phyloP scores from a whole-genome alignment of 1,140 invertebrate species.

The Calycopis cecrops region DNA sequence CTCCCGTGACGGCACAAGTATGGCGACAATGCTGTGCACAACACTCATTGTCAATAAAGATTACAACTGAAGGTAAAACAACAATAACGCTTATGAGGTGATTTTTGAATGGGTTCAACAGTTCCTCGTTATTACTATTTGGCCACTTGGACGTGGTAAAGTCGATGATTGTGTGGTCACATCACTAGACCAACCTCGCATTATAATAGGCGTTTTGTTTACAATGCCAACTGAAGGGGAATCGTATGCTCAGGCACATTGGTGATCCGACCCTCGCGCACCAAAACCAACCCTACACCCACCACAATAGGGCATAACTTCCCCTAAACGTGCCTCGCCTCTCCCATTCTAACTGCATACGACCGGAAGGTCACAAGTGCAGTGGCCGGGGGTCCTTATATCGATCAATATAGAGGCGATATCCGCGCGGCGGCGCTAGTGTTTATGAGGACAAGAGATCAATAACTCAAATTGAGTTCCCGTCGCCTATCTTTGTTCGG shows the following conservation, averaged over 20 bases:
- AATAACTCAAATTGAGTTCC: conserved; percentile 47
- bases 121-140: no score
- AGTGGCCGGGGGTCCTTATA: conserved; percentile 15
- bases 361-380: conserved; percentile 22
- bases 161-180: conserved; percentile 1
- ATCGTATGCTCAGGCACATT: conserved; percentile 27
- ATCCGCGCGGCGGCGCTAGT: conserved; percentile 13
- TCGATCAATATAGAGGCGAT: background rate
- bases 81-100: no score
- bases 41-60: no score
- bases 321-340: conserved; percentile 12
- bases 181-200: conserved; percentile 45
- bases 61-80: no score
- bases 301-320: conserved; percentile 23
- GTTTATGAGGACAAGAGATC: conserved; percentile 36
- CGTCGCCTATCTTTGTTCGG: conserved; percentile 34
- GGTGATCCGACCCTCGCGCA: conserved; percentile 23
- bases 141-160: background rate
- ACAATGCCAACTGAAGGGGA: conserved; percentile 63
- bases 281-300: conserved; percentile 28
- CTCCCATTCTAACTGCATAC: conserved; percentile 16
- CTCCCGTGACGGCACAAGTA: no score
- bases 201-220: conserved; percentile 70
- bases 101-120: no score
- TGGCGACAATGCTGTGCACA: no score